These are phyloP conservation scores for Xiphophorus maculatus DNA, from an alignment of 2,113 vertebrate species.

Conservation along the genomic window DNA sequence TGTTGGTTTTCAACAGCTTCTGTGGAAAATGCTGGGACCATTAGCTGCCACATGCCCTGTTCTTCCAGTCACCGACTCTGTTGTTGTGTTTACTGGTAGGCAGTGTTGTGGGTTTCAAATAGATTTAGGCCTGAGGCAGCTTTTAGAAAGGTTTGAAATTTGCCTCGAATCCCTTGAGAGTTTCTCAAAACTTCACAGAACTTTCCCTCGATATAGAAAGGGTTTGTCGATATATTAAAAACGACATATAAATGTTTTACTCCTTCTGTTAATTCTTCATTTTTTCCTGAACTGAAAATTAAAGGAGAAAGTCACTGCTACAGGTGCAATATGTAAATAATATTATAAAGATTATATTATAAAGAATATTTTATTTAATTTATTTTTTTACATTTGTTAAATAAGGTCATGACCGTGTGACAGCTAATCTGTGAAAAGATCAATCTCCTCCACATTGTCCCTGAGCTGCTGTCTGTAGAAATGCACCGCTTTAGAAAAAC, in stretches of 20 bases:
- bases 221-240: neutral
- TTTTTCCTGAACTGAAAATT: neutral
- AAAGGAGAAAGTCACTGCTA: neutral
- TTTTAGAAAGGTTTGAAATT: neutral
- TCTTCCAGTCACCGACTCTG: neutral
- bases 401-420: too few relatives aligned
- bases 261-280: neutral
- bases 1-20: neutral
- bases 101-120: neutral
- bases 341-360: too few relatives aligned
- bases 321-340: too few relatives aligned
- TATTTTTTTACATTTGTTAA: too few relatives aligned
- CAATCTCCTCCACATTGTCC: too few relatives aligned
- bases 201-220: neutral
- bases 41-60: neutral
- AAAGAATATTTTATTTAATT: too few relatives aligned
- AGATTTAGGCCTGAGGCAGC: neutral
- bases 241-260: neutral
- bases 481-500: too few relatives aligned
- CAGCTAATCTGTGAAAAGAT: too few relatives aligned
- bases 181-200: neutral
- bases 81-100: slow-evolving; percentile 3
- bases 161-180: neutral
- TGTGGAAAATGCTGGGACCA: slow-evolving; percentile 3
- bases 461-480: too few relatives aligned